Percentiles rank a stretch among this genome's conserved stretches.
phyloP scores from a whole-genome alignment of 2,888 invertebrate species.

The Xestia ashworthii region DNA sequence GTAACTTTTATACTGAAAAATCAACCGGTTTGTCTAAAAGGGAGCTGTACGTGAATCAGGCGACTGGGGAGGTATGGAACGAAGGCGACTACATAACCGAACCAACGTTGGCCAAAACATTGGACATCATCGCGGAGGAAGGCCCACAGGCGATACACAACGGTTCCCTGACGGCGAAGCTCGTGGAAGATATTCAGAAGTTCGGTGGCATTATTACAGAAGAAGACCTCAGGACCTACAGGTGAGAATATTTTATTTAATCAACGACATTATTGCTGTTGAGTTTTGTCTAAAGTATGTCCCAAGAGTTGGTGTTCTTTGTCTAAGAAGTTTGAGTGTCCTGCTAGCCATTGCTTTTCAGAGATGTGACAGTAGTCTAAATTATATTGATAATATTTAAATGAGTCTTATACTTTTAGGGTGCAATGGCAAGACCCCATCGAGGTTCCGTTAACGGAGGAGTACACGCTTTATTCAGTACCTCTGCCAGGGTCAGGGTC shows the following conservation, averaged over 20 bases:
- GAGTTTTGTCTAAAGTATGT: background rate
- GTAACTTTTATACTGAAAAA: background rate
- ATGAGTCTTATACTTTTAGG: constrained; percentile 75
- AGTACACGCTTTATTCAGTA: constrained; percentile 93
- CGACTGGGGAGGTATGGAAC: constrained; percentile 91
- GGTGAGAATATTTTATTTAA: constrained; percentile 80
- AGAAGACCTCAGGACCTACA: constrained; percentile 94
- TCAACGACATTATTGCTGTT: background rate
- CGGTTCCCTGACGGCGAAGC: constrained; percentile 92
- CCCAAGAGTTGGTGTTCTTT: background rate
- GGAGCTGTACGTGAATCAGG: constrained; percentile 91
- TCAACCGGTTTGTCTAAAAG: constrained; percentile 68
- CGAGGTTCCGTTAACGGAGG: constrained; percentile 89
- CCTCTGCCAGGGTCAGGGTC: constrained; percentile 97
- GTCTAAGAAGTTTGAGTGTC: background rate
- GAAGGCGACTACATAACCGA: constrained; percentile 92
- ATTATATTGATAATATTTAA: background rate
- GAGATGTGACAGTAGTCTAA: background rate
- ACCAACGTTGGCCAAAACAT: constrained; percentile 92
- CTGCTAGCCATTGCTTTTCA: background rate
- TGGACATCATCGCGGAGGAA: constrained; percentile 92
- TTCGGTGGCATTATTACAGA: constrained; percentile 94
- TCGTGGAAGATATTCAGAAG: constrained; percentile 93
- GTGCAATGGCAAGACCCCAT: constrained; percentile 92
- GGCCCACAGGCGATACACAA: constrained; percentile 94